phyloP scores from a whole-genome alignment of 1,140 invertebrate genomes.

The Lethrus apterus region DNA sequence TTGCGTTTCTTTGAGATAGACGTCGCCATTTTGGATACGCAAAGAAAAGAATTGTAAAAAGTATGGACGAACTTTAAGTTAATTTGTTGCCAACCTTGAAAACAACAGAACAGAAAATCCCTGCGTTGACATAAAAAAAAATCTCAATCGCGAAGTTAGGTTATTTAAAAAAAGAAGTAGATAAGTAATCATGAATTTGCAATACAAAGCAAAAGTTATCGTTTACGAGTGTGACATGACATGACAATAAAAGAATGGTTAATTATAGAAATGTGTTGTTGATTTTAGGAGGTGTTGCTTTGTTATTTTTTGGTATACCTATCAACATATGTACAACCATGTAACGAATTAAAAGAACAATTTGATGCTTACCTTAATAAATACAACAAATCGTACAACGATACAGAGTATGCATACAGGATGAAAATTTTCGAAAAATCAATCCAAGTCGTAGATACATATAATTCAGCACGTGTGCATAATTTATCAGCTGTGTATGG shows the following conservation, averaged over 20 bases:
- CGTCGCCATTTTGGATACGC: slow-evolving; percentile 33
- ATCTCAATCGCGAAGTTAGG: no score
- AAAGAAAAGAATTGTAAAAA: background rate
- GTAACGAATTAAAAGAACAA: slow-evolving; percentile 39
- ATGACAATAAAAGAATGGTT: slow-evolving; percentile 1
- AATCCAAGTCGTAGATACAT: slow-evolving; percentile 49
- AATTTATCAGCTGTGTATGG: slow-evolving; percentile 60
- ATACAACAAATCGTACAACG: slow-evolving; percentile 62
- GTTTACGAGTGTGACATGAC: no score
- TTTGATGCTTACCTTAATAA: slow-evolving; percentile 55
- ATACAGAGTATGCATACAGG: slow-evolving; percentile 51
- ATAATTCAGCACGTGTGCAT: slow-evolving; percentile 50
- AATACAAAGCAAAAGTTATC: no score
- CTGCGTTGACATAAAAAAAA: no score
- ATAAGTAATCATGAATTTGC: no score
- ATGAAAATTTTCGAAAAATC: slow-evolving; percentile 60
- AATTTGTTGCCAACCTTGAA: background rate
- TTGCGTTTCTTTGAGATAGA: slow-evolving; percentile 38
- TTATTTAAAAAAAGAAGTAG: no score
- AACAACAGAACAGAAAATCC: no score
- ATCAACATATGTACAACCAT: slow-evolving; percentile 38
- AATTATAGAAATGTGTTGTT: slow-evolving; percentile 4
- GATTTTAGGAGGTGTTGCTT: slow-evolving; percentile 36
- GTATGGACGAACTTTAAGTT: background rate
- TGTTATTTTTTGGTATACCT: slow-evolving; percentile 47